Evolutionary conservation across 2,888 invertebrate genomes (phyloP), one percentile per base, ranked within the genome.

Genomic region (Aromia moschata): DNA sequence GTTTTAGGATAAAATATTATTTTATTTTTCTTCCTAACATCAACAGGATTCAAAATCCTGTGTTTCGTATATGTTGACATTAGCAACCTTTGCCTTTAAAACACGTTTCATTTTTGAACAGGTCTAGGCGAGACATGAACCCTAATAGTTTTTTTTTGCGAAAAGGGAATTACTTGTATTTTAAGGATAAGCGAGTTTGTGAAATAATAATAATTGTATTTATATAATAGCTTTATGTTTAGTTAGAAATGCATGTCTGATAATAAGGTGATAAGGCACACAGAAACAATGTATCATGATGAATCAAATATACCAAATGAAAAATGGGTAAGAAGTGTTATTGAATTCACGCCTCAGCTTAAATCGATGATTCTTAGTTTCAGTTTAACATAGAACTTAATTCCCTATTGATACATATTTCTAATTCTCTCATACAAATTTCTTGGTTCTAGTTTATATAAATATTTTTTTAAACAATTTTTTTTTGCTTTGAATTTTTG

Each of bases 171-270:
- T 66, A 61, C 54, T 53, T 51, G 46, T 55, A 54, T 52, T 56
- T 65, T 60, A 61, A 60, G 53, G 44, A 64, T 62, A 66, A 68
- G 61, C 61, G 64, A 68, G 55, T 67, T 60, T 68, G 67, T 70
- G 62, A 72, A 68, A 65, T 65, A 68, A 65, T 64, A 68, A 65
- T 65, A 68, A 65, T 64, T 69, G 69, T 70, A 68, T 66, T 71
- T 67, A 70, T 72, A 64, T 71, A 63, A 68, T 73, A 73, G 73
- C 73, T 75, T 74, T 75, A 70, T 71, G 69, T 75, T 72, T 71
- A 74, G 71, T 70, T 75, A 75, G 74, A 74, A n/a, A 33, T 74
- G 76, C 74, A 75, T 77, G 75, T 73, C 69, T 72, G 69, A 68
- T 63, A 66, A 60, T 64, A 70, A 71, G 73, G 74, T 76, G 74